Evolutionary conservation across 2,113 vertebrate species (phyloP).

Genomic region (Scolopax mira): DNA sequence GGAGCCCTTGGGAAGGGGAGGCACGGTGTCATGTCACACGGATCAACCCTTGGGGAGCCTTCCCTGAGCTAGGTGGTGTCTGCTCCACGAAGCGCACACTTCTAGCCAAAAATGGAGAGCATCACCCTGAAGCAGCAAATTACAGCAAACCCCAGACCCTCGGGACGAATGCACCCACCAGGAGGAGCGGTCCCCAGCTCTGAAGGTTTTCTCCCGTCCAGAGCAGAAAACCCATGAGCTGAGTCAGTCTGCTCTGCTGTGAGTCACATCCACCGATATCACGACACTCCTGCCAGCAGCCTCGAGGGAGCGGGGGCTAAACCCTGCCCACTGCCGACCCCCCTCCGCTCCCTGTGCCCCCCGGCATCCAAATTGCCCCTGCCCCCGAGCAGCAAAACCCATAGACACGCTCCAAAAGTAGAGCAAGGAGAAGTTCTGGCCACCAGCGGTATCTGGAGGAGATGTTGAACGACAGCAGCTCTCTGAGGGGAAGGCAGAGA

Average conservation of each 20-base stretch:
- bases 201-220: background rate
- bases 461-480: background rate
- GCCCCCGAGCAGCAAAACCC: rapidly evolving
- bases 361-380: rapidly evolving
- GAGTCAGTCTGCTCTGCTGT: background rate
- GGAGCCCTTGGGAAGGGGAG: background rate
- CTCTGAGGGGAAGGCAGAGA: background rate
- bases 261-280: background rate
- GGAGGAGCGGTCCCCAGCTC: background rate
- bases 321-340: background rate
- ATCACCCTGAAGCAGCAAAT: background rate
- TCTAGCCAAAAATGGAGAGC: background rate
- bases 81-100: rapidly evolving
- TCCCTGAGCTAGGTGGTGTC: background rate
- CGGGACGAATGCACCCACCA: rapidly evolving
- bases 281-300: background rate
- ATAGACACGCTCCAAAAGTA: background rate
- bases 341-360: background rate
- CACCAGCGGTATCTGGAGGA: background rate
- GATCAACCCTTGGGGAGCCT: background rate
- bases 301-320: background rate
- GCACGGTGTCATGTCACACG: background rate
- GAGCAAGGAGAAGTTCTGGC: background rate
- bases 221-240: background rate
- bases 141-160: background rate